Percentiles rank a stretch among this genome's conserved stretches.
phyloP scores from a whole-genome alignment of 2,113 vertebrate species.

The Pseudolaguvia tuberculata region DNA sequence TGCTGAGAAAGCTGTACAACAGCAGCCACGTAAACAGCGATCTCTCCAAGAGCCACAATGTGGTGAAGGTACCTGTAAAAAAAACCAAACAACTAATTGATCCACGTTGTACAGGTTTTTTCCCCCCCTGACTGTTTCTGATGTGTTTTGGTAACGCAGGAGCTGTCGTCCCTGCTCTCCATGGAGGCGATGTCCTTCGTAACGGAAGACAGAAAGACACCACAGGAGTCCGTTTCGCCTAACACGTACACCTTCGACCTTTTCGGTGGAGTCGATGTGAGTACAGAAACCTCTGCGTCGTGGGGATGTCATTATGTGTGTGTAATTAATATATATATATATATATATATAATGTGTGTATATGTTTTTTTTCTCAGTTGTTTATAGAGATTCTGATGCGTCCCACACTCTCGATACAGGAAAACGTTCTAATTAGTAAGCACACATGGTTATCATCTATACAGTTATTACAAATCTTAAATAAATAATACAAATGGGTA shows the following conservation, averaged over 20 bases:
- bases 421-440: conserved; percentile 92
- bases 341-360: too few species aligned
- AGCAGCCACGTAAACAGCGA: conserved; percentile 93
- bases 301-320: neutral
- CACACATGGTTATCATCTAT: conserved; percentile 16
- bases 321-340: neutral
- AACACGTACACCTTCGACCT: conserved; percentile 97
- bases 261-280: conserved; percentile 97
- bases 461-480: too few species aligned
- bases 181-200: conserved; percentile 98
- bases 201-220: conserved; percentile 88
- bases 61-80: conserved; percentile 81
- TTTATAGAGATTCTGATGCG: conserved; percentile 97
- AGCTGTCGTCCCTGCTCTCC: conserved; percentile 91
- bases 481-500: too few species aligned
- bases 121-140: neutral
- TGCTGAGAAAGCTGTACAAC: conserved; percentile 85
- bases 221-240: conserved; percentile 89
- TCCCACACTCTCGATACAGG: conserved; percentile 90
- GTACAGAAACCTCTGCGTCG: conserved; percentile 39
- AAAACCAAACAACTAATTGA: too few species aligned
- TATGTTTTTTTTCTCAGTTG: conserved; percentile 68
- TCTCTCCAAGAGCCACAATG: conserved; percentile 84
- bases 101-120: neutral
- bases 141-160: conserved; percentile 62